phyloP scores from a whole-genome alignment of 2,113 vertebrate genomes.

The Coregonus clupeaformis region DNA sequence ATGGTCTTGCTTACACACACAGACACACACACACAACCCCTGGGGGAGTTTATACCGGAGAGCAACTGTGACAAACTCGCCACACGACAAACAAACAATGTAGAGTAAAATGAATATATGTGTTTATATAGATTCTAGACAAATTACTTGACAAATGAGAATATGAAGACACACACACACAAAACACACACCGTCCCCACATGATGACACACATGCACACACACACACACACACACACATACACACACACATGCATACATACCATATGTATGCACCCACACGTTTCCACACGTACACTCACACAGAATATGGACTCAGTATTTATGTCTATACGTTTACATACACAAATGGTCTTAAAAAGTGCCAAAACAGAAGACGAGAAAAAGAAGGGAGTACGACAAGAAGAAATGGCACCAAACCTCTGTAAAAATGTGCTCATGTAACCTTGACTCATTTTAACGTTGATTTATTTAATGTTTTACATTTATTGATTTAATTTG shows the following conservation, averaged over 20 bases:
- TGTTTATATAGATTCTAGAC: slow-evolving; percentile 69
- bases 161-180: slow-evolving; percentile 46
- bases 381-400: slow-evolving; percentile 22
- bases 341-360: slow-evolving; percentile 70
- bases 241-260: slow-evolving; percentile 27
- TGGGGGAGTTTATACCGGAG: slow-evolving; percentile 68
- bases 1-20: slow-evolving; percentile 23
- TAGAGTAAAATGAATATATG: slow-evolving; percentile 69
- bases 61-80: slow-evolving; percentile 80
- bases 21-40: slow-evolving; percentile 21
- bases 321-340: slow-evolving; percentile 72
- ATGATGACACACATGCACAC: slow-evolving; percentile 51
- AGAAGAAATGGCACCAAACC: slow-evolving; percentile 60
- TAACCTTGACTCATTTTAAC: slow-evolving; percentile 10
- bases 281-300: slow-evolving; percentile 45
- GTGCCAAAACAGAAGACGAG: slow-evolving; percentile 60
- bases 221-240: slow-evolving; percentile 50
- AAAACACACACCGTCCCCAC: neutral
- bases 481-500: neutral
- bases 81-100: slow-evolving; percentile 48
- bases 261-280: too few species aligned
- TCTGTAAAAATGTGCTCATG: slow-evolving; percentile 57
- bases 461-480: slow-evolving; percentile 13
- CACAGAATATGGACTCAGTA: slow-evolving; percentile 58
- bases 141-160: slow-evolving; percentile 58